Conservation (phyloP, 1,140 invertebrate species). For the Drosophila athabasca region DNA sequence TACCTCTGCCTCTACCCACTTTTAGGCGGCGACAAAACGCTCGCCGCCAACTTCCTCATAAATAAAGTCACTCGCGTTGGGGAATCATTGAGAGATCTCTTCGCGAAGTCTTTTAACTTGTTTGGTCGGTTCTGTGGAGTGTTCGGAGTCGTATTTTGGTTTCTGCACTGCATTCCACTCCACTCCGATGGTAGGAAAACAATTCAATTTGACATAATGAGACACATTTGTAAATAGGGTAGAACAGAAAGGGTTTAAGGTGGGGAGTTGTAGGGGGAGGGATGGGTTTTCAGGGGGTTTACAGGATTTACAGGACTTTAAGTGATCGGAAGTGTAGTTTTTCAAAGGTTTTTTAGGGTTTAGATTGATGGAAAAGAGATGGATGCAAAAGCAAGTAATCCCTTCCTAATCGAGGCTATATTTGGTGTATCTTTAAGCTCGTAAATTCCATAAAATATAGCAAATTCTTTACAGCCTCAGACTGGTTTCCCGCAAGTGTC, state of each 20-base stretch:
- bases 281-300: no score
- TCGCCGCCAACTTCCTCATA: slow-evolving; percentile 63
- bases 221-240: slow-evolving; percentile 67
- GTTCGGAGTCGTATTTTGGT: slow-evolving; percentile 10
- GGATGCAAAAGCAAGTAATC: no score
- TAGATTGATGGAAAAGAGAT: no score
- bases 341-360: no score
- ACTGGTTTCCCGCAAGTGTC: no score
- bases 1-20: slow-evolving; percentile 65
- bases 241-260: not conserved
- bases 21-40: slow-evolving; percentile 72
- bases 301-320: no score
- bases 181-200: slow-evolving; percentile 18
- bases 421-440: no score
- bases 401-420: no score
- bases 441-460: no score
- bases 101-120: slow-evolving; percentile 45
- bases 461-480: no score
- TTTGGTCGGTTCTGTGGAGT: slow-evolving; percentile 48
- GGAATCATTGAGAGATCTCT: slow-evolving; percentile 23
- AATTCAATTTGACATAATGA: slow-evolving; percentile 83
- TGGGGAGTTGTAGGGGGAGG: no score
- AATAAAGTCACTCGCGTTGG: slow-evolving; percentile 15
- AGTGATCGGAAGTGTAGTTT: no score
- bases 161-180: slow-evolving; percentile 14